Evolutionary conservation across 2,797 vertebrate species (phyloP).

Genomic region (Eleutherodactylus coqui): DNA sequence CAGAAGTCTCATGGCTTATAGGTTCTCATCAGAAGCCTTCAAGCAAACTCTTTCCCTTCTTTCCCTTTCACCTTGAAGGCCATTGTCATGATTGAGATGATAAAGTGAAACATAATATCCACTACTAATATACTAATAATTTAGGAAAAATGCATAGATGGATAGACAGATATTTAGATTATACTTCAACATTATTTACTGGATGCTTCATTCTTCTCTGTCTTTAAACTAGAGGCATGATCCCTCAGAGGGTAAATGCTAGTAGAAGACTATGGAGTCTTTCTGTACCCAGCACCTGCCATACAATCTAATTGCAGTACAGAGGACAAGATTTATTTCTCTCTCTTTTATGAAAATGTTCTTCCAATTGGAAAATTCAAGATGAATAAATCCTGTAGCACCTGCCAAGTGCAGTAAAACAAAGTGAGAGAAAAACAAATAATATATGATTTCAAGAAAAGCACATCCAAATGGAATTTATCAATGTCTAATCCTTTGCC

Average conservation of each 20-base stretch:
- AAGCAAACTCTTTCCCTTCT: too few relatives aligned
- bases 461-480: slow-evolving; percentile 75
- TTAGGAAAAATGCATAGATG: too few relatives aligned
- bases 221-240: background rate
- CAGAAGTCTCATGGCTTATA: too few relatives aligned
- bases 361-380: slow-evolving; percentile 62
- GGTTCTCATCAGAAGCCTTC: too few relatives aligned
- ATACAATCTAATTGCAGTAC: slow-evolving; percentile 27
- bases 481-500: slow-evolving; percentile 78
- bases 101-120: too few relatives aligned
- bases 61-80: too few relatives aligned
- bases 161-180: too few relatives aligned
- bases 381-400: slow-evolving; percentile 73
- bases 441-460: slow-evolving; percentile 71
- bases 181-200: too few relatives aligned
- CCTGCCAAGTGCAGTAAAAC: slow-evolving; percentile 69
- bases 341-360: slow-evolving; percentile 30
- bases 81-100: too few relatives aligned
- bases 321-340: slow-evolving; percentile 17
- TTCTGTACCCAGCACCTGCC: background rate
- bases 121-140: too few relatives aligned
- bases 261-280: background rate
- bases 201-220: background rate
- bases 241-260: background rate
- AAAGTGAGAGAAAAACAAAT: slow-evolving; percentile 73